Conservation (phyloP, 2,888 invertebrate genomes). For the Drosophila tanythrix region DNA sequence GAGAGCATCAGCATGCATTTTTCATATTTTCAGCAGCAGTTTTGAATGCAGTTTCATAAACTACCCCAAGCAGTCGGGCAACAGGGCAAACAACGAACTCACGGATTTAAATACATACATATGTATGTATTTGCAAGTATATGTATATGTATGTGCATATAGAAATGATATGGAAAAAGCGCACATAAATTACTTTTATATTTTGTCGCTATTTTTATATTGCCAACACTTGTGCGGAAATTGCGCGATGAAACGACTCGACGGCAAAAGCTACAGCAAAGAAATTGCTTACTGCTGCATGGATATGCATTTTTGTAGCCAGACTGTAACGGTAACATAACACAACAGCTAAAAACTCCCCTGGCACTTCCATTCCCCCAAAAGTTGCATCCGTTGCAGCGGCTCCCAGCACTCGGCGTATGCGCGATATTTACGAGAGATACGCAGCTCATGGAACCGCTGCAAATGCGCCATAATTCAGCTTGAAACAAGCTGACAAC, state of each 20-base stretch:
- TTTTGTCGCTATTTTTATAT: constrained; percentile 80
- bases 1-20: constrained; percentile 74
- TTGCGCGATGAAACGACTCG: constrained; percentile 76
- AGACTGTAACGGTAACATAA: constrained; percentile 53
- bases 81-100: constrained; percentile 19
- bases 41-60: constrained; percentile 61
- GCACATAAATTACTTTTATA: constrained; percentile 80
- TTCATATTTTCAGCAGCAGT: constrained; percentile 56
- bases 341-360: constrained; percentile 19
- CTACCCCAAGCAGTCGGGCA: constrained; percentile 33
- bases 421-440: constrained; percentile 69
- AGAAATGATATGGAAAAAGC: constrained; percentile 75
- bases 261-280: constrained; percentile 46
- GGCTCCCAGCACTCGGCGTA: constrained; percentile 42
- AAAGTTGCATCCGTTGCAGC: constrained; percentile 35
- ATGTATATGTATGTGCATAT: constrained; percentile 33
- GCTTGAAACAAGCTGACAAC: constrained; percentile 49
- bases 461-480: constrained; percentile 67
- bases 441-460: constrained; percentile 61
- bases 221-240: constrained; percentile 81
- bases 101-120: constrained; percentile 14
- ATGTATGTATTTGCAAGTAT: constrained; percentile 7
- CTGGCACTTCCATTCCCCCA: background rate
- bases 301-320: constrained; percentile 69
- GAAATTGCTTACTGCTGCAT: constrained; percentile 56